Evolutionary conservation across 2,888 invertebrate genomes (phyloP).

Genomic region (Dynastes grantii): DNA sequence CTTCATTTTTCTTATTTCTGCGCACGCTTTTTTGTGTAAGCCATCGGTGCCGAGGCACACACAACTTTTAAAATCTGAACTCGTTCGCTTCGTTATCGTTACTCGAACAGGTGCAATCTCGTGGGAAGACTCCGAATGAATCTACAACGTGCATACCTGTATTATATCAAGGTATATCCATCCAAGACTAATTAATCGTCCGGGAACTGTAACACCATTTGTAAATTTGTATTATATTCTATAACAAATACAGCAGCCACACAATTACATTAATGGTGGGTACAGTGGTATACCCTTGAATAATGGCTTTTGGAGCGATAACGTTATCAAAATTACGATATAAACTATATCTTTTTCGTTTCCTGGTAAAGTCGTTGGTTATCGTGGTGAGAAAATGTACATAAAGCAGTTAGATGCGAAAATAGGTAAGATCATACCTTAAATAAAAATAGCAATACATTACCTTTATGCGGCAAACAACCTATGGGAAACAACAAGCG

Average conservation of each 20-base stretch:
- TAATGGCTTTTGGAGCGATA: conserved; percentile 7
- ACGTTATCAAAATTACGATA: conserved; percentile 13
- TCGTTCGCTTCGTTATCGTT: conserved; percentile 54
- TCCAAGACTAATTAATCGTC: conserved; percentile 47
- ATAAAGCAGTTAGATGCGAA: not conserved
- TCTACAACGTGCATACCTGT: conserved; percentile 19
- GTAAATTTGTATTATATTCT: conserved; percentile 23
- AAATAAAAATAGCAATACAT: not conserved
- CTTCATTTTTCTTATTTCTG: conserved; percentile 33
- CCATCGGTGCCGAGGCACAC: not conserved
- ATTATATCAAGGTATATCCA: conserved; percentile 26
- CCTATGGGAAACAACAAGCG: not conserved
- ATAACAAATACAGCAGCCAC: conserved; percentile 4
- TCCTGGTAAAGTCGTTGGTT: conserved; percentile 13
- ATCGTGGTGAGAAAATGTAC: conserved; percentile 14
- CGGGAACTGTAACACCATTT: conserved; percentile 48
- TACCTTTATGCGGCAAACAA: not conserved
- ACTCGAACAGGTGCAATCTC: conserved; percentile 55
- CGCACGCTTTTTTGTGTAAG: conserved; percentile 19
- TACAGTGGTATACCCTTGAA: not conserved
- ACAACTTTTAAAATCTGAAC: conserved; percentile 48
- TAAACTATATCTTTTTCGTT: conserved; percentile 9
- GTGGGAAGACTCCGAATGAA: conserved; percentile 53
- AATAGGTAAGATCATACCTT: not conserved
- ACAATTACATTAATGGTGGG: conserved; percentile 33